A percentile compares a stretch with the other conserved stretches of the same genome.
phyloP scores from a whole-genome alignment of 2,113 vertebrate species.

The Manacus vitellinus region DNA sequence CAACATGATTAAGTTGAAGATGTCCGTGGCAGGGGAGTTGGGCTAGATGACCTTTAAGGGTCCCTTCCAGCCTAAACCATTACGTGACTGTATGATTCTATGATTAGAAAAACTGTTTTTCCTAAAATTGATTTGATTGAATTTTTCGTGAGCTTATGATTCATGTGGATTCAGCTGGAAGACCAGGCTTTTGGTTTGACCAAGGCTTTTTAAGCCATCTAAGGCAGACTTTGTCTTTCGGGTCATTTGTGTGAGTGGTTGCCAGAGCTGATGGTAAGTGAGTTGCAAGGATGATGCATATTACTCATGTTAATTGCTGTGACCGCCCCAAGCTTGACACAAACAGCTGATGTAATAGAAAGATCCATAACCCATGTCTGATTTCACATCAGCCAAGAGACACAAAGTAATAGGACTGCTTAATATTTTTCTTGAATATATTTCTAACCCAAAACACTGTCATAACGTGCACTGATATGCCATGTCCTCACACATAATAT shows the following conservation, averaged over 20 bases:
- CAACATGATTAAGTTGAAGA: background rate
- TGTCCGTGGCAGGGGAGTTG: background rate
- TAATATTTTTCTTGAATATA: background rate
- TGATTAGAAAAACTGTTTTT: background rate
- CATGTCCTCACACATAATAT: background rate
- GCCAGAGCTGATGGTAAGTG: background rate
- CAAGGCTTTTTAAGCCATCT: background rate
- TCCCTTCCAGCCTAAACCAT: background rate
- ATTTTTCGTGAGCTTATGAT: background rate
- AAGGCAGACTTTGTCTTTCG: background rate
- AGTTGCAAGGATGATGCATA: background rate
- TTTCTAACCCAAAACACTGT: background rate
- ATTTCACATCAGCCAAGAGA: background rate
- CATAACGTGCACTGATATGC: background rate
- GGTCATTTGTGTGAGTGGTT: background rate
- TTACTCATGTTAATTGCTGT: constrained; percentile 3
- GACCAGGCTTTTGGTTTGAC: background rate
- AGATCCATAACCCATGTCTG: background rate
- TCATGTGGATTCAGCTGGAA: background rate
- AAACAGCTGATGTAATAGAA: constrained; percentile 22
- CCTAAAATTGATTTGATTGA: background rate
- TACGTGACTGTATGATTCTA: background rate
- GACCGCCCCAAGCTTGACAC: background rate
- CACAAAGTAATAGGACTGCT: background rate
- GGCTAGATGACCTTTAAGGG: background rate